Conservation (phyloP, 2,797 vertebrate species). For the Helarctos malayanus region DNA sequence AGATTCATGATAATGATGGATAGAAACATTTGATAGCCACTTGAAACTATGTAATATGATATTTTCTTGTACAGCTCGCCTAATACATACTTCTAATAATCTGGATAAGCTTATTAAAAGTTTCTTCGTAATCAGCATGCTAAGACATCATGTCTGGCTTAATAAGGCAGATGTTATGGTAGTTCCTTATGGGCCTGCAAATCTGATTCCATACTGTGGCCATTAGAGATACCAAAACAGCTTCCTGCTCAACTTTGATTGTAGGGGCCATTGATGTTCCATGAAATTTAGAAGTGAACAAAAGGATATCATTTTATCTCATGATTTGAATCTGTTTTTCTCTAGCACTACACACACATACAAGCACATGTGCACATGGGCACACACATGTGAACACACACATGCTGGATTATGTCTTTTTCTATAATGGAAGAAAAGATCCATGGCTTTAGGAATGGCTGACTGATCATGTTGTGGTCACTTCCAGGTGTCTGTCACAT, state of each 20-base stretch:
- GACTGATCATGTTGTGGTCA: neutral
- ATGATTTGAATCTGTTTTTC: neutral
- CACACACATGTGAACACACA: too few relatives aligned
- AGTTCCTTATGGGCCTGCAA: neutral
- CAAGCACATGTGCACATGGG: accelerated
- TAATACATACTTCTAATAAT: neutral
- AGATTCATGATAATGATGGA: neutral
- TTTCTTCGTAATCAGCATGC: neutral
- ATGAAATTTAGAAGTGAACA: conserved; percentile 11
- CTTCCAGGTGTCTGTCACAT: neutral
- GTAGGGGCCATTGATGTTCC: neutral
- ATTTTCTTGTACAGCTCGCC: neutral
- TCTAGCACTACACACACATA: neutral
- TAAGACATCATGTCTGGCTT: neutral
- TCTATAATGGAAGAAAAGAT: neutral
- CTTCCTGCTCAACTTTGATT: conserved; percentile 23
- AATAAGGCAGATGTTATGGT: neutral
- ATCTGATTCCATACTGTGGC: neutral
- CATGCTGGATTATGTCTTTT: neutral
- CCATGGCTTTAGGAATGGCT: neutral
- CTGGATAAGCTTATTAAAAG: neutral
- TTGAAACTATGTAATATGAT: neutral
- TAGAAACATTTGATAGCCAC: neutral
- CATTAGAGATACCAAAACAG: neutral
- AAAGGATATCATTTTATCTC: conserved; percentile 7